Percentiles rank a stretch among this genome's conserved stretches.
phyloP scores from a whole-genome alignment of 2,888 invertebrate genomes.

The Gymnosoma rotundatum region DNA sequence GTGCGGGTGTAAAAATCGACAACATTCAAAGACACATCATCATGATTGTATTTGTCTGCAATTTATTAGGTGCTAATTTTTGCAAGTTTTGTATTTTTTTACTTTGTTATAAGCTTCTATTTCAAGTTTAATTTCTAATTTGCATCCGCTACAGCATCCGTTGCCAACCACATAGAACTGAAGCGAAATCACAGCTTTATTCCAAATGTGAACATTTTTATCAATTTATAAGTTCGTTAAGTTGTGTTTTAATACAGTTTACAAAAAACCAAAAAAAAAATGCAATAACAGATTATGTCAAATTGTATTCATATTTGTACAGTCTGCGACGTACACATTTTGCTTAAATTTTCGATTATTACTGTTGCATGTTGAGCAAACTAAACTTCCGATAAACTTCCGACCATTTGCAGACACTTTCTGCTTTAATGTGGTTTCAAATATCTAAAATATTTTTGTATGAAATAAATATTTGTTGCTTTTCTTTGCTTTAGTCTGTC shows the following conservation, averaged over 20 bases:
- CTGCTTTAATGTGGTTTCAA: constrained; percentile 28
- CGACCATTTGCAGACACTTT: constrained; percentile 54
- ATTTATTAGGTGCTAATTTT: not conserved
- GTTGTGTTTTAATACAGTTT: not conserved
- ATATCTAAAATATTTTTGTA: not conserved
- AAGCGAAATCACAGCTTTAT: not conserved
- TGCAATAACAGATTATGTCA: not conserved
- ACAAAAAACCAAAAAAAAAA: no score
- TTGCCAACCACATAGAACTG: not conserved
- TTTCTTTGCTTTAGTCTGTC: no score
- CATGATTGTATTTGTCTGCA: not conserved
- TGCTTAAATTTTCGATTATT: constrained; percentile 37
- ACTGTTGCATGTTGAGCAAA: constrained; percentile 40
- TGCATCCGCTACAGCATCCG: constrained; percentile 11
- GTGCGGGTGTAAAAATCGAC: not conserved
- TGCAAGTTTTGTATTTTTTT: not conserved
- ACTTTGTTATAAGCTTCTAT: not conserved
- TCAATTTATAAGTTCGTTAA: not conserved
- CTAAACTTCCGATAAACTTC: constrained; percentile 52
- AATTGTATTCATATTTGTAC: not conserved
- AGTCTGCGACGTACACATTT: not conserved
- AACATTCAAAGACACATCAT: not conserved
- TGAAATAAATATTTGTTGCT: no score
- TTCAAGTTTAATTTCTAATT: constrained; percentile 1
- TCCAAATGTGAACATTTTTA: not conserved